Evolutionary conservation across 2,888 invertebrate species (phyloP), one percentile per base, ranked within the genome.

Genomic region (Malacosoma neustria): DNA sequence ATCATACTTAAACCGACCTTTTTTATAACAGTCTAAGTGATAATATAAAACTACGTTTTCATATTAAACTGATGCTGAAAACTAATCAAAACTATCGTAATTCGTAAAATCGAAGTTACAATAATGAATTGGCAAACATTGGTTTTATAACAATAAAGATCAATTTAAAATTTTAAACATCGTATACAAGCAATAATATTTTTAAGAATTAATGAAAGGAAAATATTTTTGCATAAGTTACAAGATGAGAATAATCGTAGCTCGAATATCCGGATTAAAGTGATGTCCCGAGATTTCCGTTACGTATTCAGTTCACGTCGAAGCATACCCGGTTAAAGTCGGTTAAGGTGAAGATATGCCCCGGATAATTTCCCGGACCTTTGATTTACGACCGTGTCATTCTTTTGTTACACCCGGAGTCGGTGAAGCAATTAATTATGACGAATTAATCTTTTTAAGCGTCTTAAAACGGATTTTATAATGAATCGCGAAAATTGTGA

Each of bases 321-420:
- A 65, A 66, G 68, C 71, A 65, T 72, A 72, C 64, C 72, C 72
- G 69, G 72, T 70, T 66, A 72, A 76, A 79, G 68, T 77, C 73
- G 72, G 72, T 72, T 72, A 72, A 77, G 76, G 74, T 74, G 72
- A 61, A 80, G 76, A 79, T 80, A 74, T 72, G 70, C 72, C 66
- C 66, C 60, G 72, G 73, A 75, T 80, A 79, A 80, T 80, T 75
- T 73, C 61, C 56, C 52, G 48, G 56, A 58, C 49, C 59, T 73
- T 70, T 77, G 80, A 80, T 80, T 80, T 80, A 81, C 69, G 57
- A 58, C 59, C 61, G 59, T 57, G 56, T 56, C 57, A 63, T 61
- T 64, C 51, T 58, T 62, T 61, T 59, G 50, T 53, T 61, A 57
- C 43, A 58, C 58, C 59, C 53, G 43, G 33, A 49, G 48, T 49